These are phyloP conservation scores for Clarias magur DNA, from an alignment of 2,113 vertebrate genomes.

Conservation along the genomic window DNA sequence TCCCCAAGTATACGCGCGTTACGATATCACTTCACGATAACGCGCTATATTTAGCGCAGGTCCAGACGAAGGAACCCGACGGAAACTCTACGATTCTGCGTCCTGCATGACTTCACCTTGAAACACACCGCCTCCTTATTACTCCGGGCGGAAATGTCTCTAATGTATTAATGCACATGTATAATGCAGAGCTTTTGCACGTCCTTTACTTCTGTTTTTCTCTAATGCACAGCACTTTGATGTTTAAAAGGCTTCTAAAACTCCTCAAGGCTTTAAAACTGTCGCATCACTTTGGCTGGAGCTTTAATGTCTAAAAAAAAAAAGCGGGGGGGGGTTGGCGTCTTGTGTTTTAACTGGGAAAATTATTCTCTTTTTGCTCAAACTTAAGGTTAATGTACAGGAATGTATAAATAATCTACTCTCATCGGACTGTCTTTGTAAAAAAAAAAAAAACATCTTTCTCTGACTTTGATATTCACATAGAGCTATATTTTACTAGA, in stretches of 20 bases:
- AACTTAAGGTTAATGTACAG: neutral
- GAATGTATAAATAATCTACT: neutral
- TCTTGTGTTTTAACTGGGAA: neutral
- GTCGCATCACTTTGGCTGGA: neutral
- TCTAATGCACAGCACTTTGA: slow-evolving; percentile 30
- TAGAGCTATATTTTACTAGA: no score
- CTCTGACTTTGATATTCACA: neutral
- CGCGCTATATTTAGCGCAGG: neutral
- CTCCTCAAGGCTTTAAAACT: slow-evolving; percentile 1
- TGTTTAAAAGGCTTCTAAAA: slow-evolving; percentile 15
- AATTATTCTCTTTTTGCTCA: neutral
- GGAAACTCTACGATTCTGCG: neutral
- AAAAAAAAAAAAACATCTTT: neutral
- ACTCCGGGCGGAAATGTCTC: neutral
- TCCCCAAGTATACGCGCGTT: neutral
- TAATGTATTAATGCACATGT: slow-evolving; percentile 34
- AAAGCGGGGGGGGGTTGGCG: fast-evolving
- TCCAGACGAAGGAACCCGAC: neutral
- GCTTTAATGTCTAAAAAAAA: neutral
- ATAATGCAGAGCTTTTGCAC: slow-evolving; percentile 25
- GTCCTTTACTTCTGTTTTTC: slow-evolving; percentile 11
- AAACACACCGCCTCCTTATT: neutral
- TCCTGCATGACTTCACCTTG: neutral
- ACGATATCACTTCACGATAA: neutral
- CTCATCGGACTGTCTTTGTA: neutral